Base-by-base conservation (phyloP, 2,113 vertebrate genomes). In the Microtus pennsylvanicus region DNA sequence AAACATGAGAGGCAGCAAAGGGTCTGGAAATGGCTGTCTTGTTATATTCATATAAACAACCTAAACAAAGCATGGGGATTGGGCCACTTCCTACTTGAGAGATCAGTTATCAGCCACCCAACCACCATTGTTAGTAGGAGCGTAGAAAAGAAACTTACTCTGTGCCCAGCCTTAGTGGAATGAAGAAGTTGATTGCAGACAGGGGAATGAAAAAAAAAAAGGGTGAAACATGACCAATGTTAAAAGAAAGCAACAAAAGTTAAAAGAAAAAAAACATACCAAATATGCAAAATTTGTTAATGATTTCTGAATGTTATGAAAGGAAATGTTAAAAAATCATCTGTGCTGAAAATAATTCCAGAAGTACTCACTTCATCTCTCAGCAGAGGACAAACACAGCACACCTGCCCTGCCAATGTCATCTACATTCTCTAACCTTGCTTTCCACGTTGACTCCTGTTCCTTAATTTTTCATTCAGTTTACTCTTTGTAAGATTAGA, bases 151-250 rank as follows among this genome's bases (percentile, higher is more conserved):
- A 97, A 98, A 99, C 99, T 99, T 99, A 99, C 99, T 99, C 99
- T 99, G 99, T 99, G 99, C 99, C 99, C 99, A 98, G 99, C 99
- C 99, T 99, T 99, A 99, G 97, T 96, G 98, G 98, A 98, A 98
- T 98, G 99, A 94, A 99, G 99, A 96, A 98, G 99, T 99, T 99
- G 99, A 99, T 99, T 99, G 99, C 98, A 99, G 99, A 99, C 98
- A 98, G 95, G 83, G 98, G 97, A 94, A 98, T 98, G 98, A 65
- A 98, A 97, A 99, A 96, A 96, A 96, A 74, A 74, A 22, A 74
- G 98, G 98, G 98, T 96, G 98, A 99, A 98, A 99, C 96, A 98
- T 99, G 99, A 99, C 99, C 98, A 99, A 98, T 98, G 99, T 99
- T 98, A 98, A 99, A 98, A 97, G 98, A 98, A 97, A 98, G 98